A percentile compares a stretch with the other conserved stretches of the same genome.
Conservation (phyloP, 1,140 invertebrate genomes). For the Philotrypesis tridentata region DNA sequence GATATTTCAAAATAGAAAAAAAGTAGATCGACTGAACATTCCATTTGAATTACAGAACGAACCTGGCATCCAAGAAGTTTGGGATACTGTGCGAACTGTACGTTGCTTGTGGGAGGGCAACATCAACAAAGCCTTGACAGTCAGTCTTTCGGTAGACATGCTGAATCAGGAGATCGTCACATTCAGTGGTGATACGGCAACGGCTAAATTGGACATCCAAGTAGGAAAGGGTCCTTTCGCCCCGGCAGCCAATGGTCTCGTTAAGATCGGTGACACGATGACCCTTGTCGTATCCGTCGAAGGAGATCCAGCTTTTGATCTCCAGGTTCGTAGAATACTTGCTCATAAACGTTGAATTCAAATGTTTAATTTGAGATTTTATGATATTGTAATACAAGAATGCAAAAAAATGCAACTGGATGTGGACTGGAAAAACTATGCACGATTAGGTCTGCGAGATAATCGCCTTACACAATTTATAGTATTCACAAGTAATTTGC, state of each 20-base stretch:
- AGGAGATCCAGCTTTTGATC: constrained; percentile 86
- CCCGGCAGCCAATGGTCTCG: constrained; percentile 82
- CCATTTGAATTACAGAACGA: constrained; percentile 77
- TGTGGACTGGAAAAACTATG: no score
- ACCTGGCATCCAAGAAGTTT: constrained; percentile 86
- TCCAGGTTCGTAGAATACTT: constrained; percentile 72
- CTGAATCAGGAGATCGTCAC: constrained; percentile 86
- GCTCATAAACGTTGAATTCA: background rate
- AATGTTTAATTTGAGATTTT: no score
- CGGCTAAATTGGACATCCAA: constrained; percentile 86
- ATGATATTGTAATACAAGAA: no score
- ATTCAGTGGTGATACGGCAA: constrained; percentile 88
- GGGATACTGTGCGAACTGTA: constrained; percentile 86
- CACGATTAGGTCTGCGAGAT: no score
- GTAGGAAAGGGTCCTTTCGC: constrained; percentile 86
- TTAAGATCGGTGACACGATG: constrained; percentile 89
- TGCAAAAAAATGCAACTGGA: background rate
- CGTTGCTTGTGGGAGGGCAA: constrained; percentile 89
- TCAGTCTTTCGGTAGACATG: constrained; percentile 86
- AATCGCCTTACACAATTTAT: no score
- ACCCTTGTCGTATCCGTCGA: constrained; percentile 88
- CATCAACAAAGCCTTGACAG: constrained; percentile 82
- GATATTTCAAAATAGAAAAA: background rate
- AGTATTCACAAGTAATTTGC: no score
- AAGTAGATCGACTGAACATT: background rate